Evolutionary conservation across 2,888 invertebrate genomes (phyloP), one percentile per base, ranked within the genome.

Genomic region (Esperia sulphurella): DNA sequence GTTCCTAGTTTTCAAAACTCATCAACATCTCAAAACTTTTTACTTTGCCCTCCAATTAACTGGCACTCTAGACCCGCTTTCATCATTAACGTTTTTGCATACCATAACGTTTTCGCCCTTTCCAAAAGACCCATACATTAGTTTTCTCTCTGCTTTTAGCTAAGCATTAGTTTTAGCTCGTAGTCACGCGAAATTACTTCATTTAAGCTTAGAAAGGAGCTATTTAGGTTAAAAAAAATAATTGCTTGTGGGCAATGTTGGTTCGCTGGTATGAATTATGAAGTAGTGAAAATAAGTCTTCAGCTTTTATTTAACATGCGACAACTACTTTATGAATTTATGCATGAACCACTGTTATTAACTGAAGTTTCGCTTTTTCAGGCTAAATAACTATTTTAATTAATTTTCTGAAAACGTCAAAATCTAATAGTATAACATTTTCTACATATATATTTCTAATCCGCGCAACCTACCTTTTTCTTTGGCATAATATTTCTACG

Each of bases 131-230:
- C 21, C 33, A 14, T 40, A 30, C 42, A 42, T 29, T 48, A 31
- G 10, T n/a, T 35, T 35, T 35, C 35, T 37, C 33, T 31, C 28
- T 42, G 30, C 14, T 49, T 52, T 49, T 31, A 46, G 44, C 46
- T 46, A 40, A 52, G 46, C 49, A 53, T 53, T 53, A 48, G 53
- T 49, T 55, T 56, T 51, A 51, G 45, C 65, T 68, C 61, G 63
- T 50, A 59, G 62, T 63, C 76, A 76, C 71, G 75, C 68, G 63
- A 78, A 75, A 78, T 78, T 62, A 71, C 76, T 76, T 75, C 63
- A 79, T 76, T 75, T 62, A 58, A 63, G 52, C 54, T 56, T 51
- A 48, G 58, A 55, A 61, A 54, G 54, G 49, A 54, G 54, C 49
- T 50, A 54, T 47, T 50, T 47, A 44, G 43, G 43, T 41, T 44